Conservation (phyloP, 1,140 invertebrate species). For the Apocrypta bakeri region DNA sequence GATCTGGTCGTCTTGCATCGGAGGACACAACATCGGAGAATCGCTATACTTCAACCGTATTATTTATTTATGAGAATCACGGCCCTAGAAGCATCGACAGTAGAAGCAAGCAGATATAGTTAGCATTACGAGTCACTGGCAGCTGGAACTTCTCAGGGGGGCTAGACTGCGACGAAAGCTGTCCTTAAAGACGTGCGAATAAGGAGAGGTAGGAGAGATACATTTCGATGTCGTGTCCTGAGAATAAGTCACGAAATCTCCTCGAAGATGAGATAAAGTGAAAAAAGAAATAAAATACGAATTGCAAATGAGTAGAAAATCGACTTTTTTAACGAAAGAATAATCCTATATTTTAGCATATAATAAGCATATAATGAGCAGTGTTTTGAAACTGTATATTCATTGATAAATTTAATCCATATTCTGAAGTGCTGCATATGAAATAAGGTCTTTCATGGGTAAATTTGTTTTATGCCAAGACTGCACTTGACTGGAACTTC, state of each 20-base stretch:
- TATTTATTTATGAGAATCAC: conserved; percentile 65
- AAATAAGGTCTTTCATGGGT: too few species aligned
- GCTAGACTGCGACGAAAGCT: conserved; percentile 57
- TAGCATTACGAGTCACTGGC: conserved; percentile 51
- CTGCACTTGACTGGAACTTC: too few species aligned
- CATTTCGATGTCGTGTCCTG: conserved; percentile 55
- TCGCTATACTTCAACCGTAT: conserved; percentile 5
- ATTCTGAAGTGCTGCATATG: too few species aligned
- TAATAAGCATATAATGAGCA: too few species aligned
- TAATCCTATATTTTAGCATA: too few species aligned
- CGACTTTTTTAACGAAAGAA: too few species aligned
- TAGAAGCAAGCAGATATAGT: conserved; percentile 36
- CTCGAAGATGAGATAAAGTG: conserved; percentile 47
- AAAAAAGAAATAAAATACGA: too few species aligned
- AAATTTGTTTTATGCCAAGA: too few species aligned
- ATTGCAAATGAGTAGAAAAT: too few species aligned
- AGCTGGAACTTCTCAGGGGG: conserved; percentile 41
- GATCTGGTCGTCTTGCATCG: conserved; percentile 30
- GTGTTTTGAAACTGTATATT: too few species aligned
- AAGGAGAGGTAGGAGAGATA: too few species aligned
- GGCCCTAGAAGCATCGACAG: conserved; percentile 53
- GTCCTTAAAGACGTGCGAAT: conserved; percentile 62
- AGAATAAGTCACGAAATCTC: conserved; percentile 67
- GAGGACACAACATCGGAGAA: conserved; percentile 41
- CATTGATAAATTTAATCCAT: too few species aligned